phyloP scores from a whole-genome alignment of 37 sponge, comb jelly and placozoan genomes.

The Oscarella lobularis region DNA sequence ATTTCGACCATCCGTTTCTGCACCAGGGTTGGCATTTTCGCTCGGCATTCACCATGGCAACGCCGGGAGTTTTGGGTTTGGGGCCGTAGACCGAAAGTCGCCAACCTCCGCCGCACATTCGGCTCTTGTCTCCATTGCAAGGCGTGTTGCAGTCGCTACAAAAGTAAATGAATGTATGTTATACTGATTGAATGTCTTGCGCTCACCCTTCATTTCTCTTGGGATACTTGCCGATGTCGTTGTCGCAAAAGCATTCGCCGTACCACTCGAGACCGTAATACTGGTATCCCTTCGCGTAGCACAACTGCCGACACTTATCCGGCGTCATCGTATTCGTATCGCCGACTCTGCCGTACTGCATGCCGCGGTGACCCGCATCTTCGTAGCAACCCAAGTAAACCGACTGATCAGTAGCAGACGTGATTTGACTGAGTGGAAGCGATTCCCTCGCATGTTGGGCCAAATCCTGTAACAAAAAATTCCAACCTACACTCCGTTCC shows the following conservation, averaged over 20 bases:
- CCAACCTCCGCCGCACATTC: slow-evolving; percentile 4
- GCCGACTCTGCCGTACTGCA: background rate
- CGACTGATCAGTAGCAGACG: background rate
- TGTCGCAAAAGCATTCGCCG: slow-evolving; percentile 6
- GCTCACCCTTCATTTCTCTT: background rate
- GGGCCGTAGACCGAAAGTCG: slow-evolving; percentile 1
- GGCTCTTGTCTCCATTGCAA: background rate
- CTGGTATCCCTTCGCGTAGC: slow-evolving; percentile 5
- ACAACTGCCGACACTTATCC: background rate
- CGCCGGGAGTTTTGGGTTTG: background rate
- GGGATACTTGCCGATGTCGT: background rate
- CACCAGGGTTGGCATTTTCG: background rate
- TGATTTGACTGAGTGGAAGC: background rate
- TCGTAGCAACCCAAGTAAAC: slow-evolving; percentile 5
- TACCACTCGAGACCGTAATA: background rate
- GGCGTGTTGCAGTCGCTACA: slow-evolving; percentile 8
- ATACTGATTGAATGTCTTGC: background rate
- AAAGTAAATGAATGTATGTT: background rate
- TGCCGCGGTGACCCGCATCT: background rate
- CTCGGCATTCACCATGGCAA: background rate
- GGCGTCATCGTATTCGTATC: slow-evolving; percentile 3
- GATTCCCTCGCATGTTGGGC: background rate
- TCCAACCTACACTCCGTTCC: too few species aligned
- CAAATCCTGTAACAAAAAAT: background rate
- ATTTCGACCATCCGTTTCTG: background rate